Conservation (phyloP, 2,888 invertebrate species). For the Sisyra nigra region DNA sequence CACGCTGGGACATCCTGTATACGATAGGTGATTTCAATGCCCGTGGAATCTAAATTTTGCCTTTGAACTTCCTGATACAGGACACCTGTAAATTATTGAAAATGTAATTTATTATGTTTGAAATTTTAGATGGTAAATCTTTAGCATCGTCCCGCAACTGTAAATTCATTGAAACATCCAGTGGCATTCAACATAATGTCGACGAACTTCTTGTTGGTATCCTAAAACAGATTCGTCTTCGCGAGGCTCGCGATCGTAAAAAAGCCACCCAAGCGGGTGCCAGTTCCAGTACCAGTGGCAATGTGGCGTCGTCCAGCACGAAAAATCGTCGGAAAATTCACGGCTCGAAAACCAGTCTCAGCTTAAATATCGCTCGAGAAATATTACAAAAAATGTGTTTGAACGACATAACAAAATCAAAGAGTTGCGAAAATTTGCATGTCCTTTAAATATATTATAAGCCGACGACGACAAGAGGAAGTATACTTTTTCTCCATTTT, state of each 20-base stretch:
- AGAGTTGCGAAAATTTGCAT: conserved; percentile 75
- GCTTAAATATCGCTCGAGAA: conserved; percentile 65
- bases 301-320: conserved; percentile 16
- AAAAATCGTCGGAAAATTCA: conserved; percentile 40
- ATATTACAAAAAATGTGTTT: conserved; percentile 73
- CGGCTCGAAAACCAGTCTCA: conserved; percentile 66
- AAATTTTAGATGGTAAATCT: conserved; percentile 66
- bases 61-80: too few relatives aligned
- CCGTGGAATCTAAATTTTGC: too few relatives aligned
- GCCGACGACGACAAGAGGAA: neutral
- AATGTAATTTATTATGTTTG: conserved; percentile 2
- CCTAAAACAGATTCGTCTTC: conserved; percentile 72
- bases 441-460: conserved; percentile 46
- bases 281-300: conserved; percentile 25
- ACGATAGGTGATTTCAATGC: too few relatives aligned
- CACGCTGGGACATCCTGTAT: too few relatives aligned
- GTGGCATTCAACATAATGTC: conserved; percentile 91
- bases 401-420: conserved; percentile 70
- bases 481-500: neutral
- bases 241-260: conserved; percentile 60
- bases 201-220: conserved; percentile 90
- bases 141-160: conserved; percentile 75
- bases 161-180: conserved; percentile 92
- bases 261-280: conserved; percentile 27
- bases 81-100: too few relatives aligned